Conservation (phyloP, 2,797 vertebrate genomes). For the Danio albolineatus region DNA sequence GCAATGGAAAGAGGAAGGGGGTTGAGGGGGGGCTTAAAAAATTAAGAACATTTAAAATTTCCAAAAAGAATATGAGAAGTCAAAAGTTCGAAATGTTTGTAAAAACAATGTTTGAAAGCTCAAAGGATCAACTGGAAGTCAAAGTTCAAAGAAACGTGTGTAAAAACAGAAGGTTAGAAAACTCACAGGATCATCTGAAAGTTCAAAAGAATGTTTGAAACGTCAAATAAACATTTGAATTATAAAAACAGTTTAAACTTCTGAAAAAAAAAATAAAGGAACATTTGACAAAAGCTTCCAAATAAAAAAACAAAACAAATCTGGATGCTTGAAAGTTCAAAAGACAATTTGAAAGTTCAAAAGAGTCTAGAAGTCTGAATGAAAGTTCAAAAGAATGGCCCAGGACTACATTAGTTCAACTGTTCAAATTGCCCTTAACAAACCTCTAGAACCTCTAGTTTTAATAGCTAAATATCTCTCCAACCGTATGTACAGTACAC, state of each 20-base stretch:
- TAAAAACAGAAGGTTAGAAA: too few relatives aligned
- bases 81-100: background rate
- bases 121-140: too few relatives aligned
- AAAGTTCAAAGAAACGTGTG: too few relatives aligned
- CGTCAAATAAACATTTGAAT: background rate
- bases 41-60: background rate
- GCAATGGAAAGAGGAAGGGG: background rate
- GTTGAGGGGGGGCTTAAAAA: background rate
- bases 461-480: conserved; percentile 22
- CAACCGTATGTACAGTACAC: conserved; percentile 12
- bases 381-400: background rate
- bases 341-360: background rate
- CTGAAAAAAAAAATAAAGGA: background rate
- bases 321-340: background rate
- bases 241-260: background rate
- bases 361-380: background rate
- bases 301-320: too few relatives aligned
- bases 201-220: too few relatives aligned
- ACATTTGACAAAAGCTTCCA: background rate
- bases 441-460: background rate
- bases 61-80: background rate
- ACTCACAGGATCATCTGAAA: too few relatives aligned
- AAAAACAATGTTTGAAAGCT: too few relatives aligned
- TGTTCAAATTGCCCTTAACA: conserved; percentile 19
- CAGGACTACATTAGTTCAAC: background rate